Conservation (phyloP, 2,113 vertebrate genomes). For the Bos indicus region DNA sequence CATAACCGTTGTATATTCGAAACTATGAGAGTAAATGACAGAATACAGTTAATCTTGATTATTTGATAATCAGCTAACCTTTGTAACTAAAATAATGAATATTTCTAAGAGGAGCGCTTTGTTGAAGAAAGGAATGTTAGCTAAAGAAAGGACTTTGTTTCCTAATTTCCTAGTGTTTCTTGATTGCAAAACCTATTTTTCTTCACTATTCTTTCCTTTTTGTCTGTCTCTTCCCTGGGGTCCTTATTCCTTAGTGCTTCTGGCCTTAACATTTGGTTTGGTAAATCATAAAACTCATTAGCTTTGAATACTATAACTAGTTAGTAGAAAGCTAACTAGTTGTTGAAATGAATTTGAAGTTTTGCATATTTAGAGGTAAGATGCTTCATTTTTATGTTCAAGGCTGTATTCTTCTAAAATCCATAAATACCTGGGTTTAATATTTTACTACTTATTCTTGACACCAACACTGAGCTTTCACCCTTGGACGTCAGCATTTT, state of each 20-base stretch:
- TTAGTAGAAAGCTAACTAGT: not conserved
- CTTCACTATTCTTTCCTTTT: not conserved
- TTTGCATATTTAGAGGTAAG: not conserved
- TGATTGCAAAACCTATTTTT: not conserved
- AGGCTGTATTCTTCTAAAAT: not conserved
- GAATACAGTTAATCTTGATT: not conserved
- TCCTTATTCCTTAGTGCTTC: not conserved
- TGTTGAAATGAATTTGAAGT: not conserved
- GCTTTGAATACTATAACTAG: not conserved
- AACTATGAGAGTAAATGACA: not conserved
- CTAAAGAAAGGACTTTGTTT: not conserved
- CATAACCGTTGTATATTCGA: not conserved
- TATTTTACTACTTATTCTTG: not conserved
- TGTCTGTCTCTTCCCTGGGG: not conserved
- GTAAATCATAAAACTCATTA: not conserved
- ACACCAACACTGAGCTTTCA: not conserved
- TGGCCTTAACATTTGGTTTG: not conserved
- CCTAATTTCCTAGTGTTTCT: not conserved
- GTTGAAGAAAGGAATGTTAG: not conserved
- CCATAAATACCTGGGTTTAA: not conserved
- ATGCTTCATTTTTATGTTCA: not conserved
- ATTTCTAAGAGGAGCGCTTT: not conserved
- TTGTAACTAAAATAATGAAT: not conserved
- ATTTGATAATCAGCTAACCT: not conserved
- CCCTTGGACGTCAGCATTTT: not conserved